Evolutionary conservation across 2,888 invertebrate genomes (phyloP).

Genomic region (Zelleria hepariella): DNA sequence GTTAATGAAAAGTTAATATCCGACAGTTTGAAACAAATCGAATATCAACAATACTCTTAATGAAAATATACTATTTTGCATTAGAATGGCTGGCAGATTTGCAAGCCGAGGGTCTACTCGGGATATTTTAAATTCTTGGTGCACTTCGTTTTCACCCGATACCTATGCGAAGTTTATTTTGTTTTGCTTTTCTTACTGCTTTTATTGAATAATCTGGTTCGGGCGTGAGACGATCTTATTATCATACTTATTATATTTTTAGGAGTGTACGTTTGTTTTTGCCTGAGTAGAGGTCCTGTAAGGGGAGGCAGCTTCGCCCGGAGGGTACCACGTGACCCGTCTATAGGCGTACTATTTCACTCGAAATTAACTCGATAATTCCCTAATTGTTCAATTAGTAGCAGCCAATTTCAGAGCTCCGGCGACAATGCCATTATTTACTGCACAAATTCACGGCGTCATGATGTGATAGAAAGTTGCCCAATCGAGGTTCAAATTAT

Average conservation of each 20-base stretch:
- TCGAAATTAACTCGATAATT: conserved; percentile 66
- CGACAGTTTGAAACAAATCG: too few species aligned
- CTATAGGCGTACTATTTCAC: conserved; percentile 49
- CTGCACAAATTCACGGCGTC: background rate
- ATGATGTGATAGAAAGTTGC: background rate
- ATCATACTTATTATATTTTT: too few species aligned
- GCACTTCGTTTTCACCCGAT: background rate
- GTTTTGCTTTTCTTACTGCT: background rate
- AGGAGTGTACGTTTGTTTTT: too few species aligned
- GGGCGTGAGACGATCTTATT: too few species aligned
- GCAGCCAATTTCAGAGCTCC: conserved; percentile 35
- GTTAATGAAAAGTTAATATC: too few species aligned
- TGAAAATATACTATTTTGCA: background rate
- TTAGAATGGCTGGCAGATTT: background rate
- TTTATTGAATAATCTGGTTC: too few species aligned
- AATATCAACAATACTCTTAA: too few species aligned
- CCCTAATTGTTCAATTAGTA: conserved; percentile 64
- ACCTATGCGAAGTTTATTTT: background rate
- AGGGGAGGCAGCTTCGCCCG: conserved; percentile 7
- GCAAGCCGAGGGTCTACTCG: background rate
- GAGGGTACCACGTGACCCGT: conserved; percentile 17
- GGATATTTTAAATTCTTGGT: background rate
- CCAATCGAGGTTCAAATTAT: background rate
- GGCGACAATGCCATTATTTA: conserved; percentile 10
- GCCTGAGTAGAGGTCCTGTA: background rate